These are phyloP conservation scores for Ooceraea biroi DNA, from an alignment of 1,140 invertebrate genomes.

Conservation along the genomic window DNA sequence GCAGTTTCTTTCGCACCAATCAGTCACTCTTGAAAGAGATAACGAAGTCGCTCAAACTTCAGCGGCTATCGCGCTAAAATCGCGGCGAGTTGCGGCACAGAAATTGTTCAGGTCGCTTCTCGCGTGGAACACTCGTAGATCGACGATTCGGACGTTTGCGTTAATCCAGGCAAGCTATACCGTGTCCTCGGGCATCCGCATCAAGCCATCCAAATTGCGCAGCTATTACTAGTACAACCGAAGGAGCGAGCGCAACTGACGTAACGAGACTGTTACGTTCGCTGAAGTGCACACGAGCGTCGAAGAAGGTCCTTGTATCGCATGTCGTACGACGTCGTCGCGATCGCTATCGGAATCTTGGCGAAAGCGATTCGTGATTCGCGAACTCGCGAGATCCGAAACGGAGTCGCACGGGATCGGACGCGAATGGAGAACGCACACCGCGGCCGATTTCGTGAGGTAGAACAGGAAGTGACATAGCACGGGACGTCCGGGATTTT, in stretches of 20 bases:
- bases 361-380: background rate
- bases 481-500: slow-evolving; percentile 81
- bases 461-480: slow-evolving; percentile 78
- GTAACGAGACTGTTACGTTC: slow-evolving; percentile 26
- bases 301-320: background rate
- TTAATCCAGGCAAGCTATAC: background rate
- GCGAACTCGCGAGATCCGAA: background rate
- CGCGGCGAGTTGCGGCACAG: no score
- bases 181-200: slow-evolving; percentile 20
- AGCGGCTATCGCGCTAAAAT: slow-evolving; percentile 36
- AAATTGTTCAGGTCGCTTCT: background rate
- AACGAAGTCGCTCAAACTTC: slow-evolving; percentile 42
- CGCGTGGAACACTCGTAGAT: background rate
- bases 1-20: background rate
- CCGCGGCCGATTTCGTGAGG: slow-evolving; percentile 64
- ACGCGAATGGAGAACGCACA: slow-evolving; percentile 40
- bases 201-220: background rate
- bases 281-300: background rate
- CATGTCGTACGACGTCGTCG: background rate
- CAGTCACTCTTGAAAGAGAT: slow-evolving; percentile 23
- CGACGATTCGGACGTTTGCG: background rate
- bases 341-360: background rate
- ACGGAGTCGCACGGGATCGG: background rate
- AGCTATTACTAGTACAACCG: slow-evolving; percentile 1
- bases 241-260: background rate